Evolutionary conservation across 2,113 vertebrate species (phyloP).

Genomic region (Cyanoramphus novaezelandiae): DNA sequence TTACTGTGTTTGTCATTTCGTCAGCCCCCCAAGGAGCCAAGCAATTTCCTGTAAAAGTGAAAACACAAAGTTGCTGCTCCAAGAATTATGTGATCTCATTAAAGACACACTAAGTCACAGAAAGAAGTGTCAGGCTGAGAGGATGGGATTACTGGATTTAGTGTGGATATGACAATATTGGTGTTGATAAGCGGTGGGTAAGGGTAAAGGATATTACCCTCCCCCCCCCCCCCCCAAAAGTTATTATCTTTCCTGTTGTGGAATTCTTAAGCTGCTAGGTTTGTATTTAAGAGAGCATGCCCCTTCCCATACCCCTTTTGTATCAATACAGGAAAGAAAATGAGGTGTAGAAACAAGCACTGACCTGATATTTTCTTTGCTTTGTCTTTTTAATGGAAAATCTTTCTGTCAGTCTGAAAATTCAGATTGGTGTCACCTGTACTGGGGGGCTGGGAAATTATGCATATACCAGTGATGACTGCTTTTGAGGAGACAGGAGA

Average conservation of each 20-base stretch:
- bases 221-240: not conserved
- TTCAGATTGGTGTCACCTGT: not conserved
- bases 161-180: not conserved
- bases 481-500: not conserved
- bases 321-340: not conserved
- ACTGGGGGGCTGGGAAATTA: rapidly evolving
- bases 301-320: not conserved
- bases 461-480: not conserved
- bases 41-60: slow-evolving; percentile 41
- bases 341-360: not conserved
- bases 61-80: slow-evolving; percentile 5
- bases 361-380: not conserved
- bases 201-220: not conserved
- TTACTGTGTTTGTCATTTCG: slow-evolving; percentile 12
- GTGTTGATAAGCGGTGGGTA: not conserved
- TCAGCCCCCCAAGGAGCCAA: not conserved
- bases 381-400: not conserved
- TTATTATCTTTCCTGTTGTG: not conserved
- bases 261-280: not conserved
- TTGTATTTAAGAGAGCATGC: not conserved
- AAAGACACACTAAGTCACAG: not conserved
- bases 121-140: not conserved
- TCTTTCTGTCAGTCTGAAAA: not conserved
- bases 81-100: slow-evolving; percentile 27
- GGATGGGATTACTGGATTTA: not conserved